Evolutionary conservation across 2,797 vertebrate species (phyloP), one percentile per base, ranked within the genome.

Genomic region (Myotis daubentonii): DNA sequence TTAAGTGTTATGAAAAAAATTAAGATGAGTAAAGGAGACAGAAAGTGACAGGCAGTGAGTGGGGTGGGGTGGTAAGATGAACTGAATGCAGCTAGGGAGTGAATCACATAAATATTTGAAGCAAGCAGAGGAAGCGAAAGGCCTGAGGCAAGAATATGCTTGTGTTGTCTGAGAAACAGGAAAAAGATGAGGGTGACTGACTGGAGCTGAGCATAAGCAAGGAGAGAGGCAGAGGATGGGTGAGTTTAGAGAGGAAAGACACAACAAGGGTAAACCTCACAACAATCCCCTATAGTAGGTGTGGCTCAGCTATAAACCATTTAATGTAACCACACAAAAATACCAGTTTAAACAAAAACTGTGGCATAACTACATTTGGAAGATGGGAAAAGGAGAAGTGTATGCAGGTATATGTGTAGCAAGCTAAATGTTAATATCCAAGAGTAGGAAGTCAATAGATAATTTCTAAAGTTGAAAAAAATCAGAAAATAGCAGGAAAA

Each of bases 391-490:
- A 85, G 23, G 25, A 80, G 20, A 65, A 60, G 15, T 33, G 0
- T 25, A 36, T 44, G 11, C 3, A 20, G 30, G 10, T 53, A 6
- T 66, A 30, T 30, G 2, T 81, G 17, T 5, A 66, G 19, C 66
- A 91, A 92, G 23, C 28, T 74, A 86, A 80, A 44, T 33, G 36
- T 49, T 90, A 70, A 74, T 55, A 92, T 81, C 30, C 36, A 62
- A 57, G 16, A 81, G 51, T 25, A 90, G 75, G 13, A 86, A 87
- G 38, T 88, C 33, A 83, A 33, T 8, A 57, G 33, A 17, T 74
- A 84, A 92, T 92, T 87, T 88, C 70, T 76, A 55, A 78, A 36
- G 75, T 36, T 36, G 25, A 87, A 94, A 95, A 71, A 89, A 86
- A 57, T 66, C 65, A 66, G 65, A 33, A 71, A 88, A 76, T 28